These are phyloP conservation scores for Rotaria sp. DNA, from an alignment of 2,888 invertebrate species.

Conservation along the genomic window DNA sequence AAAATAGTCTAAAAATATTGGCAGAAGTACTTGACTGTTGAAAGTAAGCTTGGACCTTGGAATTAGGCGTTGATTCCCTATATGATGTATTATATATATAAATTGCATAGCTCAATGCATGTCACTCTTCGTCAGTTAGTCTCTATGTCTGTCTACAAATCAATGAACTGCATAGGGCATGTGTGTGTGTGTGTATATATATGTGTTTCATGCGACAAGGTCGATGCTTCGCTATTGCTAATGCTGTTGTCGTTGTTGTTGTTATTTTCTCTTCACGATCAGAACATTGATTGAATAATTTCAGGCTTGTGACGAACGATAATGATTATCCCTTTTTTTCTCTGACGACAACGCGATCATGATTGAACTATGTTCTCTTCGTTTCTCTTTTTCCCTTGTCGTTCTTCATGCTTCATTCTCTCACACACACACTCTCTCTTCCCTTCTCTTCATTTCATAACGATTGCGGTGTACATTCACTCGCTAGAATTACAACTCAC, in stretches of 20 bases:
- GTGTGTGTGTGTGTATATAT: too few relatives aligned
- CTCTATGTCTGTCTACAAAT: background rate
- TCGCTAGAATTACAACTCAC: background rate
- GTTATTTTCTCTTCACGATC: background rate
- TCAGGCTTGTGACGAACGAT: background rate
- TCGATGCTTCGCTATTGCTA: background rate
- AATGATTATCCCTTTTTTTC: background rate
- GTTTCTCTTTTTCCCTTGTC: background rate
- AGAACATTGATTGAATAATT: slow-evolving; percentile 12
- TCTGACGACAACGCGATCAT: background rate
- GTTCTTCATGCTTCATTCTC: background rate
- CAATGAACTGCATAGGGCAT: background rate
- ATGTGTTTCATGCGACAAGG: background rate
- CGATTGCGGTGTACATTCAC: background rate
- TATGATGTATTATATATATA: background rate
- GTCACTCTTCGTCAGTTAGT: background rate
- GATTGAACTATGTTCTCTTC: background rate
- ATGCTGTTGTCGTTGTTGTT: slow-evolving; percentile 10
- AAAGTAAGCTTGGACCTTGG: background rate
- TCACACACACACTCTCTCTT: too few relatives aligned
- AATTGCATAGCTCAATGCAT: background rate
- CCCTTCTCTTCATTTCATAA: background rate
- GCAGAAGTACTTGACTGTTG: background rate
- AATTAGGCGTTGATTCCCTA: background rate
- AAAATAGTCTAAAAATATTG: background rate